phyloP scores from a whole-genome alignment of 2,888 invertebrate genomes.

The Schrankia costaestrigalis region DNA sequence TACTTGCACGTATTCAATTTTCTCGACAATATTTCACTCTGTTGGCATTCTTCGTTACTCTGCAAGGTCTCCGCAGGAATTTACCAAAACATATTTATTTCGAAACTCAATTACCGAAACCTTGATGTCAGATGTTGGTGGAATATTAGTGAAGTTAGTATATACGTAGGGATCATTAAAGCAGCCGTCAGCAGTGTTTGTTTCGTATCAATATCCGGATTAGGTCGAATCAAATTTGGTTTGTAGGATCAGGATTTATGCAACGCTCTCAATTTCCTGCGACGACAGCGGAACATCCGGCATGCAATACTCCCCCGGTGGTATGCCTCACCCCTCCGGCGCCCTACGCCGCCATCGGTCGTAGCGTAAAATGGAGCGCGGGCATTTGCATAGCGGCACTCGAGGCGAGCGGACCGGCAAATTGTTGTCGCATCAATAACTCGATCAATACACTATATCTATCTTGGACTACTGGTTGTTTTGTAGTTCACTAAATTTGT shows the following conservation, averaged over 20 bases:
- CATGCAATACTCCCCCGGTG: constrained; percentile 44
- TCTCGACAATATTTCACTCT: constrained; percentile 67
- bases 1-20: constrained; percentile 74
- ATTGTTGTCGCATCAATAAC: constrained; percentile 75
- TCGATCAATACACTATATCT: constrained; percentile 71
- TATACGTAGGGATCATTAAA: constrained; percentile 43
- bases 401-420: constrained; percentile 73
- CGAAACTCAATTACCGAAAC: constrained; percentile 41
- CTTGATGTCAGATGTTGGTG: constrained; percentile 23
- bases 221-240: constrained; percentile 77
- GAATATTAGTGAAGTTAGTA: constrained; percentile 13
- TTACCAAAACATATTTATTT: constrained; percentile 49
- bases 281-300: constrained; percentile 76
- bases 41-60: constrained; percentile 52
- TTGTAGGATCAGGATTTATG: constrained; percentile 78
- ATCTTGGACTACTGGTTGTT: constrained; percentile 34
- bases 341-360: constrained; percentile 41
- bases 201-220: constrained; percentile 79
- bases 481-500: constrained; percentile 4
- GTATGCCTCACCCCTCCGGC: constrained; percentile 24
- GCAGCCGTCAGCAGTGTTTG: constrained; percentile 57
- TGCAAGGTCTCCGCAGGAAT: constrained; percentile 45
- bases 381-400: constrained; percentile 76
- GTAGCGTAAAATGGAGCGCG: constrained; percentile 71
- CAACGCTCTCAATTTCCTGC: constrained; percentile 79